These are phyloP conservation scores for Sussaba pulchella DNA, from an alignment of 2,888 invertebrate genomes.

Conservation along the genomic window DNA sequence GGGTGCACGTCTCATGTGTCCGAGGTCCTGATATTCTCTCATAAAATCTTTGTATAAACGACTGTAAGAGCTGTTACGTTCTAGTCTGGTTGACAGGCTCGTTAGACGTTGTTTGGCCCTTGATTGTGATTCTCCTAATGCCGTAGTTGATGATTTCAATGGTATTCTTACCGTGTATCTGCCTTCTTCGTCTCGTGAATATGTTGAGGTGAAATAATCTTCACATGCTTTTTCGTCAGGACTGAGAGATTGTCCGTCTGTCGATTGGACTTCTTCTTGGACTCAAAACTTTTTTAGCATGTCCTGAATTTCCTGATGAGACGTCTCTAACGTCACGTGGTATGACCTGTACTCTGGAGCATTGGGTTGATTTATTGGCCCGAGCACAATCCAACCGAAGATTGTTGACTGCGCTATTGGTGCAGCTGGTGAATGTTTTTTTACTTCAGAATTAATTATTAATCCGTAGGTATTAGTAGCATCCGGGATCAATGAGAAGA, in stretches of 20 bases:
- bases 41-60: conserved; percentile 3
- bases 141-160: conserved; percentile 7
- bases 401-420: conserved; percentile 45
- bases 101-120: conserved; percentile 19
- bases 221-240: conserved; percentile 55
- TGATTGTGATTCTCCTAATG: conserved; percentile 16
- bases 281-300: conserved; percentile 49
- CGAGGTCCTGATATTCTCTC: neutral
- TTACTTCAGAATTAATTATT: conserved; percentile 22
- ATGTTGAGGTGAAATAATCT: conserved; percentile 34
- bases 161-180: conserved; percentile 50
- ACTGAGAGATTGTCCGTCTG: neutral
- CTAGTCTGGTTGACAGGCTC: neutral
- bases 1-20: conserved; percentile 7
- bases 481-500: conserved; percentile 11
- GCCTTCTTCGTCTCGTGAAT: conserved; percentile 43
- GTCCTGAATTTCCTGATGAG: conserved; percentile 36
- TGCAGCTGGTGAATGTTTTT: conserved; percentile 5
- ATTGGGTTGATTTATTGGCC: neutral
- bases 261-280: conserved; percentile 37
- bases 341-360: neutral
- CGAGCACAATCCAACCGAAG: conserved; percentile 53
- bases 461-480: conserved; percentile 39
- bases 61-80: too few species aligned
- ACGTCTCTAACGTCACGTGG: neutral